Conservation (phyloP, 2,888 invertebrate genomes). For the Drosophila mulleri region DNA sequence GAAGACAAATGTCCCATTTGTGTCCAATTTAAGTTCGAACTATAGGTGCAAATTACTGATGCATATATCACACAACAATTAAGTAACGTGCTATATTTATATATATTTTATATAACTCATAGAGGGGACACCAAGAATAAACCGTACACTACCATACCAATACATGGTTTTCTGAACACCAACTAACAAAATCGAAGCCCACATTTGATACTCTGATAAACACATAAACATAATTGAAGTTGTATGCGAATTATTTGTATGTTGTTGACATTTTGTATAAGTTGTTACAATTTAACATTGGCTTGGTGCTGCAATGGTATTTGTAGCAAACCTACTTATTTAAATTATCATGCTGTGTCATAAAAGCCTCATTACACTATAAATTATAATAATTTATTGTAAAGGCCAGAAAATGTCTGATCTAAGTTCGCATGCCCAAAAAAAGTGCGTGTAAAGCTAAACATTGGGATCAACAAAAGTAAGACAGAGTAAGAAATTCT, state of each 20-base stretch:
- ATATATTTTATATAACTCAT: not conserved
- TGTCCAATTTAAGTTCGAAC: not conserved
- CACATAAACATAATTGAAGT: not conserved
- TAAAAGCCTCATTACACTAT: not conserved
- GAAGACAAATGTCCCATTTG: no score
- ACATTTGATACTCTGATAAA: not conserved
- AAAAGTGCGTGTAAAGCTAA: not conserved
- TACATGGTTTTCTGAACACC: not conserved
- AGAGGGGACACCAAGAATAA: not conserved
- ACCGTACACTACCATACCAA: not conserved
- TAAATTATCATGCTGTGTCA: not conserved
- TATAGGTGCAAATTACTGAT: slow-evolving; percentile 10
- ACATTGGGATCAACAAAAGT: slow-evolving; percentile 3
- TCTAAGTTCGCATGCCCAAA: slow-evolving; percentile 17
- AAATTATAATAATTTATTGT: slow-evolving; percentile 7
- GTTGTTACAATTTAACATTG: not conserved
- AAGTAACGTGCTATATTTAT: not conserved
- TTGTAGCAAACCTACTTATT: not conserved
- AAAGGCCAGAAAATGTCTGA: slow-evolving; percentile 4
- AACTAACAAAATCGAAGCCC: not conserved
- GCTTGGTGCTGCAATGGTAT: not conserved
- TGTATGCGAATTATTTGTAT: not conserved
- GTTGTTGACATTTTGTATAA: not conserved
- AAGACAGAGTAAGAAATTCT: slow-evolving; percentile 3
- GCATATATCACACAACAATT: not conserved